Evolutionary conservation across 2,797 vertebrate species (phyloP), one percentile per base, ranked within the genome.

Genomic region (Rhincodon typus): DNA sequence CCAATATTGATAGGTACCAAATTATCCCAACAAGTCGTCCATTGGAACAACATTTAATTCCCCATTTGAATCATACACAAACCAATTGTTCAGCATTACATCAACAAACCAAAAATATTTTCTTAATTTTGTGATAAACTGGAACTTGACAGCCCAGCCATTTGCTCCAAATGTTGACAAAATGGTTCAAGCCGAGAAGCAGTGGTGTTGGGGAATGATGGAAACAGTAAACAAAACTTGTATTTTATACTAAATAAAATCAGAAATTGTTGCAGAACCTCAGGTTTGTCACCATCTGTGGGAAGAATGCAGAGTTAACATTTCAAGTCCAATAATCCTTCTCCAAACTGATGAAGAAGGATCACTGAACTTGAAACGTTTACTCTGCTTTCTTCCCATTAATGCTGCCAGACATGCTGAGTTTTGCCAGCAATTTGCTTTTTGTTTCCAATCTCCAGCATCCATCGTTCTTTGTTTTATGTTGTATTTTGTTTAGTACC

Each of bases 171-270:
- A 38, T 84, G 79, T 84, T 84, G 38, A 84, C 21, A 3, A 10
- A 84, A 53, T 50, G 46, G 1, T 50, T 86, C 84, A 50, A 86
- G 23, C 57, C 6, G 8, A 50, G 84, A 25, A 50, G 46, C 27
- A 8, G 2, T 10, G 23, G 23, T 87, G 30, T 53, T 50, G 6
- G 70, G 70, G 70, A 72, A 1, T 10, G 3, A 12, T 7, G 8
- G 84, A 10, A 53, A 21, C 27, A 53, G 30, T 74, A 50, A 67
- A 74, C 13, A 53, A 1, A 50, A 70, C 94, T 97, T 74, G 72
- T 34, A 10, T 12, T 74, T 74, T 87, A 53, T 62, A 53, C 13
- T 62, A 62, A 62, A 62, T 8, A 62, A 62, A 62, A 12, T 62
- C 57, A 62, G 46, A 50, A 62, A 62, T 62, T 62, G 57, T 13